These are phyloP conservation scores for Cyprinodon diabolis DNA, from an alignment of 2,797 vertebrate species.

Conservation along the genomic window DNA sequence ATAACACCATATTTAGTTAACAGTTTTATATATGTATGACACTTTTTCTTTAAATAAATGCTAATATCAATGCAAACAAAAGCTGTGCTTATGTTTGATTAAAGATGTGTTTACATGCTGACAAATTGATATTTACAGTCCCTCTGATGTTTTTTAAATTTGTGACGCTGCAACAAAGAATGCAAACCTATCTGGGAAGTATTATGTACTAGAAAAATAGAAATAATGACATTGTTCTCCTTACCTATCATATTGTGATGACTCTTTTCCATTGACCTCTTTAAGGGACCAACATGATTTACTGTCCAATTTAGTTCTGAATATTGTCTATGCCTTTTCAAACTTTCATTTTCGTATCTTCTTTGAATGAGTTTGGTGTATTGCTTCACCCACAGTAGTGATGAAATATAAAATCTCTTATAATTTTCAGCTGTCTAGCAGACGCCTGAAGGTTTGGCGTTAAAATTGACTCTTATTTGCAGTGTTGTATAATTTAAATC, in stretches of 20 bases:
- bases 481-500: not conserved
- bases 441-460: not conserved
- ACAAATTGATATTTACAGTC: not conserved
- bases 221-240: not conserved
- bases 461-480: not conserved
- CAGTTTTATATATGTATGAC: conserved; percentile 14
- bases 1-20: conserved; percentile 1
- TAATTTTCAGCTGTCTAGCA: too few relatives aligned
- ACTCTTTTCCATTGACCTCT: not conserved
- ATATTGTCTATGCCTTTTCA: not conserved
- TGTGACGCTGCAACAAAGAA: not conserved
- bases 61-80: conserved; percentile 6
- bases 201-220: not conserved
- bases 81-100: not conserved
- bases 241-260: not conserved
- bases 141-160: not conserved
- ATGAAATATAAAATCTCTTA: too few relatives aligned
- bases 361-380: not conserved
- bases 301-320: not conserved
- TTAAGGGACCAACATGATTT: not conserved
- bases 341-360: not conserved
- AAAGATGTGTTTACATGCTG: not conserved
- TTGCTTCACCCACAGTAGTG: not conserved
- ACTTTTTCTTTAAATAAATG: conserved; percentile 11
- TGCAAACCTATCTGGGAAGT: not conserved